These are phyloP conservation scores for Chalcis sispes DNA, from an alignment of 2,888 invertebrate genomes.

Conservation along the genomic window DNA sequence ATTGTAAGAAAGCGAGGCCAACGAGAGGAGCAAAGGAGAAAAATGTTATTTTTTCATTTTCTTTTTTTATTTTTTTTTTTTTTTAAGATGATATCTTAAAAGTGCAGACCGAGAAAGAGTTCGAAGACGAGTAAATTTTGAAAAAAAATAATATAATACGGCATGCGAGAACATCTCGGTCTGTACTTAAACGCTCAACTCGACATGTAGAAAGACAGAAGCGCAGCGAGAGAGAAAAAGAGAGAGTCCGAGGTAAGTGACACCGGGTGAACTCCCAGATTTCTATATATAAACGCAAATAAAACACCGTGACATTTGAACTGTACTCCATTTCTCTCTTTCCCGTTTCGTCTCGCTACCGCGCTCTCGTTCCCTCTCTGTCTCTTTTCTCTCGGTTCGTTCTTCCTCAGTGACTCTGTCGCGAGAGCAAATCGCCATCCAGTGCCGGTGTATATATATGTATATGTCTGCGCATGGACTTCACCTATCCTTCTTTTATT, in stretches of 20 bases:
- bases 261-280: conserved; percentile 73
- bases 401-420: conserved; percentile 25
- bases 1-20: too few relatives aligned
- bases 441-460: conserved; percentile 25
- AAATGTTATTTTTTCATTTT: too few relatives aligned
- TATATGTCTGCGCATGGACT: too few relatives aligned
- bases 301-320: conserved; percentile 73
- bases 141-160: too few relatives aligned
- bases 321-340: conserved; percentile 48
- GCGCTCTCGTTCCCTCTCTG: conserved; percentile 10
- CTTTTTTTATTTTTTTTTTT: too few relatives aligned
- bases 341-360: too few relatives aligned
- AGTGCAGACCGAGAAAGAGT: too few relatives aligned
- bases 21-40: too few relatives aligned
- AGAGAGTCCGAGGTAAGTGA: conserved; percentile 74
- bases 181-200: conserved; percentile 19
- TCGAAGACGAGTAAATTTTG: too few relatives aligned
- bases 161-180: neutral
- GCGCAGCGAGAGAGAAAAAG: too few relatives aligned
- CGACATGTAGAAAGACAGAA: neutral
- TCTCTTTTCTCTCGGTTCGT: conserved; percentile 24
- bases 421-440: conserved; percentile 28
- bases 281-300: conserved; percentile 75
- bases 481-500: too few relatives aligned
- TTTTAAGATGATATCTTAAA: too few relatives aligned